A percentile compares a stretch with the other conserved stretches of the same genome.
Evolutionary conservation across 2,797 vertebrate species (phyloP).

Genomic region (Onychomys arenicola): DNA sequence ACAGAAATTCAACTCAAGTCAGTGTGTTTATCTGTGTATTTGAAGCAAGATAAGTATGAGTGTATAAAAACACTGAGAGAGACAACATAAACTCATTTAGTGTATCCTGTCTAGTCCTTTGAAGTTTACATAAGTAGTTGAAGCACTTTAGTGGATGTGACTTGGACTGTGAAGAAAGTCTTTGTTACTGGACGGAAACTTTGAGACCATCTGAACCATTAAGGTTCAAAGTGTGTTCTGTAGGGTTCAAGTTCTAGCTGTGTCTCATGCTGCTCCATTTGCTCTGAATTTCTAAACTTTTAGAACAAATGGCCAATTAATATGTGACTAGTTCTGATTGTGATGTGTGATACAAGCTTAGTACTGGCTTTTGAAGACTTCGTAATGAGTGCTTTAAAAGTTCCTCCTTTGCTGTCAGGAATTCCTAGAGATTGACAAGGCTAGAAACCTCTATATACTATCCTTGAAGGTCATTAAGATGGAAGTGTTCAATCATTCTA

Average conservation of each 20-base stretch:
- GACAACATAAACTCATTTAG: neutral
- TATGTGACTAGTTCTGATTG: neutral
- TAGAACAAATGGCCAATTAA: neutral
- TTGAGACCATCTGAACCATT: neutral
- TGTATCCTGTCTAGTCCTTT: neutral
- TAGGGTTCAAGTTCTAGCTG: neutral
- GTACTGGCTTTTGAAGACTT: neutral
- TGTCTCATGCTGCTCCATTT: neutral
- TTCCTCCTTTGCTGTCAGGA: neutral
- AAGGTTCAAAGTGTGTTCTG: neutral
- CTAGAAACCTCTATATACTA: neutral
- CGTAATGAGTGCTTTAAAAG: conserved; percentile 47
- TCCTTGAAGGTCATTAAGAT: neutral
- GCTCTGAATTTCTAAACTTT: neutral
- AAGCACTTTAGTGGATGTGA: neutral
- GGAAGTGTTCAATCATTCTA: neutral
- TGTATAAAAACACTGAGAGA: neutral
- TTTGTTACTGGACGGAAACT: neutral
- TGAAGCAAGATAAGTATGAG: neutral
- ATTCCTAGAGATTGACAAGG: neutral
- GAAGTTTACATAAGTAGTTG: neutral
- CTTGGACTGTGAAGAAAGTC: neutral
- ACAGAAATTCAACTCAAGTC: neutral
- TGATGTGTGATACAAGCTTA: neutral
- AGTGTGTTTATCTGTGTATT: neutral